Evolutionary conservation across 2,888 invertebrate genomes (phyloP).

Genomic region (Drosophila vallismaia): DNA sequence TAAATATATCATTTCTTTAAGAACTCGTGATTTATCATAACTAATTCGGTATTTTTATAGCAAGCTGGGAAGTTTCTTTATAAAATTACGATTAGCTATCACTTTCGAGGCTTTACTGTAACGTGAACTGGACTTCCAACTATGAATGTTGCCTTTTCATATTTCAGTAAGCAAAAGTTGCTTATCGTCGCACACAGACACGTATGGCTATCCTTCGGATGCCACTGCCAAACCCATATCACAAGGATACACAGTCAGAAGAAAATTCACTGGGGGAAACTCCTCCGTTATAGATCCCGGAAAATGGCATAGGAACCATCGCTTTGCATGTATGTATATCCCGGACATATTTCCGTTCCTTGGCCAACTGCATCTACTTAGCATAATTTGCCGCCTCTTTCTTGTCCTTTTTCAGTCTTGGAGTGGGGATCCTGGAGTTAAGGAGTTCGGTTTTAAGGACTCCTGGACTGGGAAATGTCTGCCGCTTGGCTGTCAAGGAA

Average conservation of each 20-base stretch:
- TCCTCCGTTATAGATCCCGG: neutral
- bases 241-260: conserved; percentile 30
- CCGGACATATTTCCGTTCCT: conserved; percentile 17
- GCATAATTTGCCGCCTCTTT: conserved; percentile 71
- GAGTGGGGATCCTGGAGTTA: conserved; percentile 8
- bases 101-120: conserved; percentile 17
- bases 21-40: too few relatives aligned
- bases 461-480: conserved; percentile 15
- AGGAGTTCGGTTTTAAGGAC: conserved; percentile 4
- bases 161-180: conserved; percentile 49
- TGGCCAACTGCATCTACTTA: conserved; percentile 71
- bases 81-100: neutral
- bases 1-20: too few relatives aligned
- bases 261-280: neutral
- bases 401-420: conserved; percentile 19
- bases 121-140: conserved; percentile 31
- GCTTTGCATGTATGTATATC: conserved; percentile 73
- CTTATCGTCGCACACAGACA: conserved; percentile 54
- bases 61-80: too few relatives aligned
- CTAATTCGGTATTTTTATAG: too few relatives aligned
- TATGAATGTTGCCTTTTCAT: conserved; percentile 5
- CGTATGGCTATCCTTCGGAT: conserved; percentile 31
- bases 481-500: conserved; percentile 34
- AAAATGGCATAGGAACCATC: conserved; percentile 32
- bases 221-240: conserved; percentile 68